Base-by-base conservation (phyloP, 2,888 invertebrate species). In the Sinhomidia bicolor region DNA sequence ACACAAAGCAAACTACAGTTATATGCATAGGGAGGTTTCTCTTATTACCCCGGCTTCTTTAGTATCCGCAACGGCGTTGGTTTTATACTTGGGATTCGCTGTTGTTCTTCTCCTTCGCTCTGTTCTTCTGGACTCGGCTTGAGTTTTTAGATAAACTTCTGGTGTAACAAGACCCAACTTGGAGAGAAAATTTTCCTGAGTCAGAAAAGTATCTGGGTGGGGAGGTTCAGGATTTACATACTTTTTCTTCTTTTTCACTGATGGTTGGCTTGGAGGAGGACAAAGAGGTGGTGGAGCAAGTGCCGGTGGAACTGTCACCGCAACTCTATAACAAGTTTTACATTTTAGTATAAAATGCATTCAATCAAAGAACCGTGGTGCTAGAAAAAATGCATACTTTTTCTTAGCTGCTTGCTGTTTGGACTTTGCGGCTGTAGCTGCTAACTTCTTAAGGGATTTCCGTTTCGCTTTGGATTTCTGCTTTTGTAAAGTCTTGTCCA, bases 41-140 rank as follows among this genome's bases (percentile, higher is more conserved):
- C 57, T 51, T 5, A 47, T 88, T 88, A 88, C 88, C 88, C 84
- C 84, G 44, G n/a, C 29, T 36, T 88, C 82, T 17, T 57, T 71
- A 4, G 90, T 62, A 57, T 90, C 90, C 12, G 89, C 88, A n/a
- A 90, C 88, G 14, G 85, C 87, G 60, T 85, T 84, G 0, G 89
- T 76, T 32, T 80, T 91, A 68, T 92, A 92, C 60, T 91, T 92
- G 1, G 91, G 91, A 78, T 92, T 92, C 6, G 91, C 91, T 1
- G 91, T 92, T 0, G 89, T 90, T 7, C 91, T 82, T 57, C 92
- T 57, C 57, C 91, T 83, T 32, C 90, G 76, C 23, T 91, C 90
- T 10, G 90, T 89, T 32, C 90, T 90, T 2, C 68, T 85, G 1
- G 85, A 85, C 23, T 89, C 84, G 0, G 79, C 85, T 17, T 87